A percentile compares a stretch with the other conserved stretches of the same genome.
Conservation (phyloP, 2,113 vertebrate species). For the Crotalus helleri region DNA sequence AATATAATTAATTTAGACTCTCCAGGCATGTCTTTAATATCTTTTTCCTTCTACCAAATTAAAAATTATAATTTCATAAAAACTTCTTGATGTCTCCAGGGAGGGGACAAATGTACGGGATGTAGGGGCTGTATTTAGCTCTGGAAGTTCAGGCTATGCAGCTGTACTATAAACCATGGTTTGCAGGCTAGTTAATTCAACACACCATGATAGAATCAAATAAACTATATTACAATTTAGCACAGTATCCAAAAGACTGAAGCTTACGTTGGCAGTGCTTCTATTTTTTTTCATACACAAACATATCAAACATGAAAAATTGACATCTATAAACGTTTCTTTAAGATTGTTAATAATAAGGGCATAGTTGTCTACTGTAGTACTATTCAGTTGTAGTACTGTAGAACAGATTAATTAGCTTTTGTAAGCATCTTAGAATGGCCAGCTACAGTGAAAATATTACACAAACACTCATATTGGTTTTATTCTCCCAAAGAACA, state of each 20-base stretch:
- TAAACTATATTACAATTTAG: not conserved
- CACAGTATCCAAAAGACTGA: not conserved
- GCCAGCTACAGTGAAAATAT: not conserved
- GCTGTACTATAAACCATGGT: not conserved
- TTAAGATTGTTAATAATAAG: not conserved
- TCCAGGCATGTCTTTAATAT: not conserved
- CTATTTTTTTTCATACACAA: not conserved
- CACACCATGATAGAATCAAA: not conserved
- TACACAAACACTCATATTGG: not conserved
- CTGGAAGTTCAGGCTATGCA: not conserved
- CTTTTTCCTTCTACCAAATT: not conserved
- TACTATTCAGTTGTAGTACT: not conserved
- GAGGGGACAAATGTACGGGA: not conserved
- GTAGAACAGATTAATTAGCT: constrained; percentile 14
- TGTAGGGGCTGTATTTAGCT: not conserved
- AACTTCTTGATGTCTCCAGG: not conserved
- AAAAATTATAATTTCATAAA: not conserved
- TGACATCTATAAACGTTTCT: not conserved
- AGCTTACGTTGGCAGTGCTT: not conserved
- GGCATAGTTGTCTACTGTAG: not conserved
- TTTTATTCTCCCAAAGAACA: not conserved
- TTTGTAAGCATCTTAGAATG: not conserved
- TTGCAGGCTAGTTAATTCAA: not conserved
- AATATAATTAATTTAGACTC: not conserved
- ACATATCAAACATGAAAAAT: not conserved